Base-by-base conservation (phyloP, 2,797 vertebrate genomes). In the Pelobates cultripes region DNA sequence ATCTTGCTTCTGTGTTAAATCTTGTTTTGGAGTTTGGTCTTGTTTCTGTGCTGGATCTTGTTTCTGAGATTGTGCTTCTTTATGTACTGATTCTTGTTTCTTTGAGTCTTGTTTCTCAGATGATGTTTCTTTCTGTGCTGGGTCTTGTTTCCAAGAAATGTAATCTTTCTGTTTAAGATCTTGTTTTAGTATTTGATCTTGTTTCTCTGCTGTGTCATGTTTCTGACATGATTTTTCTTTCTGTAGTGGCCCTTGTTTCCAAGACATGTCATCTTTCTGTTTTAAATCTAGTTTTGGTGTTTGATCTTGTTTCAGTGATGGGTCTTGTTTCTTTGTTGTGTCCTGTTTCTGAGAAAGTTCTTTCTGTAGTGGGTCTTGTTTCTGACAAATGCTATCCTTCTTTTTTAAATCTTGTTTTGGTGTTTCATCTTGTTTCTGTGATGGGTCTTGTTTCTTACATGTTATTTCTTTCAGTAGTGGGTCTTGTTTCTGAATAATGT, bases 401-500 rank as follows among this genome's bases (percentile, higher is more conserved):
- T 44, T 42, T 3, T 14, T 66, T 13, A 28, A 2, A 0, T 68
- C 47, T 15, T 77, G 28, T 43, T 55, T 77, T 0, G 3, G 13
- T 4, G 47, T 42, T 45, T 6, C 3, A 3, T 61, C 67, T 43
- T 15, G 2, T 55, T 69, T 77, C 41, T 55, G 40, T 28, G 55
- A 13, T 63, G 3, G 3, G 13, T 71, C 68, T 71, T 44, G 43
- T 47, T 71, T 78, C 17, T 9, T 8, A 0, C 1, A 13, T 12
- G 67, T 1, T 3, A 60, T 15, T 44, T 57, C 5, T 61, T 77
- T 77, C 14, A 0, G 64, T 7, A 0, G 4, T 55, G 6, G 41
- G n/a, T 70, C 77, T 28, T 70, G 41, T 45, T 78, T 78, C 40
- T 6, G 40, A 9, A 13, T 14, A 7, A 42, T 69, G 28, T 69